These are phyloP conservation scores for Copidosoma aretas DNA, from an alignment of 2,888 invertebrate species.

Conservation along the genomic window DNA sequence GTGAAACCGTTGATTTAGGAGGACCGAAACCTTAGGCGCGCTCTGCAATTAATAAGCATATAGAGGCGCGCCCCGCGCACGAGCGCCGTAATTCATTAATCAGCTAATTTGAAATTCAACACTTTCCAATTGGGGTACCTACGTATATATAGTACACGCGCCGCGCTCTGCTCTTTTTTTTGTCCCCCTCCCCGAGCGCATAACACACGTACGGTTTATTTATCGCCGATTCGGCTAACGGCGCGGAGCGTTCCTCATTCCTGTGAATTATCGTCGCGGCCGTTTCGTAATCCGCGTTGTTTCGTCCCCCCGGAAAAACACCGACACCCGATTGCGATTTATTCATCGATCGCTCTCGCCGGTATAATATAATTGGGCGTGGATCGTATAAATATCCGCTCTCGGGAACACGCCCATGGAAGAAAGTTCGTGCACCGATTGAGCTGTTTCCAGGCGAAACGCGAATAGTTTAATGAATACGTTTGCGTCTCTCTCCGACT, in stretches of 20 bases:
- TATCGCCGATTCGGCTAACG: neutral
- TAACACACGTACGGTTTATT: neutral
- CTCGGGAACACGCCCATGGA: neutral
- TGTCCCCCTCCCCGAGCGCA: neutral
- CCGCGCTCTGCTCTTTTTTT: neutral
- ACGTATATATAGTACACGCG: too few relatives aligned
- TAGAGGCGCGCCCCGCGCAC: neutral
- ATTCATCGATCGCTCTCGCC: neutral
- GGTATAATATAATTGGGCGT: neutral
- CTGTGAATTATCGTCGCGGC: neutral
- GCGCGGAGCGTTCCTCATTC: neutral
- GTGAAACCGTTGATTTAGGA: neutral
- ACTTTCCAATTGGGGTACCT: neutral
- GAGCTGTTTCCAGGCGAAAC: neutral
- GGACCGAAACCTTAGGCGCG: neutral
- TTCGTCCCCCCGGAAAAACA: too few relatives aligned
- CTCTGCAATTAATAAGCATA: neutral
- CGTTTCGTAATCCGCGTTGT: neutral
- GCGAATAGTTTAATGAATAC: too few relatives aligned
- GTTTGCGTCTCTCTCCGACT: too few relatives aligned
- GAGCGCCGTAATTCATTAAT: neutral
- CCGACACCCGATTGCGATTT: neutral
- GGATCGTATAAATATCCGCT: neutral
- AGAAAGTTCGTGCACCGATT: neutral
- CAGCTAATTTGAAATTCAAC: slow-evolving; percentile 5